Conservation (phyloP, 1,140 invertebrate genomes). For the Hylyphantes graminicola region DNA sequence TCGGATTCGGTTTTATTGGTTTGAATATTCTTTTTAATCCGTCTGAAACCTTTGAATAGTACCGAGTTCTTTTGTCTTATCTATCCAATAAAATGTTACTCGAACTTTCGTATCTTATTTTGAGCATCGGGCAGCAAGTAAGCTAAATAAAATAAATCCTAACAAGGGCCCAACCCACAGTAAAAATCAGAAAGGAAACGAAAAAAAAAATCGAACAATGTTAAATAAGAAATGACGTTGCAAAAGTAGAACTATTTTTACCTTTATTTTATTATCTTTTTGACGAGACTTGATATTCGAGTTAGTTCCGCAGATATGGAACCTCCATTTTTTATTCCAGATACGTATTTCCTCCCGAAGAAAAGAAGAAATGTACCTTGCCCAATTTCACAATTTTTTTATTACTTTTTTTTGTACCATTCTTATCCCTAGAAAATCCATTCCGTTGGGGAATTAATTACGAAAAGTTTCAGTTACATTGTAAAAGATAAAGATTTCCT, state of each 20-base stretch:
- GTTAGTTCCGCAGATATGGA: conserved; percentile 23
- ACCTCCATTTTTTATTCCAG: conserved; percentile 32
- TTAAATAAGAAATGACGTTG: conserved; percentile 44
- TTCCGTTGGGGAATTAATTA: conserved; percentile 38
- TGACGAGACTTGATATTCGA: conserved; percentile 29
- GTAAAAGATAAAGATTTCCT: conserved; percentile 38
- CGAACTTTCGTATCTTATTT: conserved; percentile 11
- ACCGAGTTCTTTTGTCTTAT: not conserved
- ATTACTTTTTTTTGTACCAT: conserved; percentile 26
- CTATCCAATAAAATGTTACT: not conserved
- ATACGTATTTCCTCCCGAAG: not conserved
- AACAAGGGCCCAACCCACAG: conserved; percentile 17
- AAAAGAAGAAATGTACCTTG: conserved; percentile 12
- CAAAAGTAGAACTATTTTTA: conserved; percentile 26
- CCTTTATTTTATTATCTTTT: conserved; percentile 27
- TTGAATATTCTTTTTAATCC: not conserved
- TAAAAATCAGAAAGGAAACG: not conserved
- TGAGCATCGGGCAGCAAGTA: not conserved
- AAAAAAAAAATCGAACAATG: conserved; percentile 28
- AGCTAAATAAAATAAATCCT: not conserved
- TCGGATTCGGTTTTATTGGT: not conserved
- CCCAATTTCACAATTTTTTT: conserved; percentile 16
- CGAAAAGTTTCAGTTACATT: conserved; percentile 24
- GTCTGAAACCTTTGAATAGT: conserved; percentile 11
- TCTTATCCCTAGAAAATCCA: conserved; percentile 30